Percentiles rank a stretch among this genome's conserved stretches.
phyloP scores from a whole-genome alignment of 2,888 invertebrate genomes.

The Drosophila gaucha region DNA sequence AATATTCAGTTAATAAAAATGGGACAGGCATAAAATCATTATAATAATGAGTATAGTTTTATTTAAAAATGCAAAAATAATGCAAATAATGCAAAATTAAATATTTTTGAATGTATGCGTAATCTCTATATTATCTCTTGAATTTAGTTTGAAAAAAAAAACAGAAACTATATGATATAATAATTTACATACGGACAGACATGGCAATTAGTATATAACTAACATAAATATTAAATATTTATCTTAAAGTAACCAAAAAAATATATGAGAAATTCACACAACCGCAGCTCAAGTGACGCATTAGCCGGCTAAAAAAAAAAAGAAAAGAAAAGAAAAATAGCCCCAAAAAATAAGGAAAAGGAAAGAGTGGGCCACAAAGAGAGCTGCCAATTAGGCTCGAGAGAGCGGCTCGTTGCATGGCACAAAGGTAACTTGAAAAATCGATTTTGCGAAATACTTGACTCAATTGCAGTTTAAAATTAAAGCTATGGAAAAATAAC shows the following conservation, averaged over 20 bases:
- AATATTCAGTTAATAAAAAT: too few relatives aligned
- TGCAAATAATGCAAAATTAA: too few relatives aligned
- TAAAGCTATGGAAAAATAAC: slow-evolving; percentile 29
- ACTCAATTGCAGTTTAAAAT: slow-evolving; percentile 21
- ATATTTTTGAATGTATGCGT: too few relatives aligned
- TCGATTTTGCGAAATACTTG: slow-evolving; percentile 58
- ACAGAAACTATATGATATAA: too few relatives aligned
- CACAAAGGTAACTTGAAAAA: slow-evolving; percentile 55
- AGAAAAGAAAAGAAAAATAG: not conserved
- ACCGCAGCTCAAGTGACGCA: slow-evolving; percentile 29
- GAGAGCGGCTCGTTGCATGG: slow-evolving; percentile 16
- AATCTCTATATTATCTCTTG: too few relatives aligned
- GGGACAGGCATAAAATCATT: too few relatives aligned
- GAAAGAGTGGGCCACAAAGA: slow-evolving; percentile 17
- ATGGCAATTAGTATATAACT: not conserved
- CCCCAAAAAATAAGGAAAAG: not conserved
- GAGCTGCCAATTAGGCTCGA: slow-evolving; percentile 16
- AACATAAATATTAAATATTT: not conserved
- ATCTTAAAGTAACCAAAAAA: not conserved
- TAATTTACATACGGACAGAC: not conserved
- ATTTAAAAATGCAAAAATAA: too few relatives aligned
- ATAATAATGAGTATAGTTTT: too few relatives aligned
- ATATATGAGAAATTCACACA: slow-evolving; percentile 5
- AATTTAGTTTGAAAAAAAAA: too few relatives aligned
- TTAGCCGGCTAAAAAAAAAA: slow-evolving; percentile 14